These are phyloP conservation scores for Lucifuga dentata DNA, from an alignment of 2,113 vertebrate genomes.

Conservation along the genomic window DNA sequence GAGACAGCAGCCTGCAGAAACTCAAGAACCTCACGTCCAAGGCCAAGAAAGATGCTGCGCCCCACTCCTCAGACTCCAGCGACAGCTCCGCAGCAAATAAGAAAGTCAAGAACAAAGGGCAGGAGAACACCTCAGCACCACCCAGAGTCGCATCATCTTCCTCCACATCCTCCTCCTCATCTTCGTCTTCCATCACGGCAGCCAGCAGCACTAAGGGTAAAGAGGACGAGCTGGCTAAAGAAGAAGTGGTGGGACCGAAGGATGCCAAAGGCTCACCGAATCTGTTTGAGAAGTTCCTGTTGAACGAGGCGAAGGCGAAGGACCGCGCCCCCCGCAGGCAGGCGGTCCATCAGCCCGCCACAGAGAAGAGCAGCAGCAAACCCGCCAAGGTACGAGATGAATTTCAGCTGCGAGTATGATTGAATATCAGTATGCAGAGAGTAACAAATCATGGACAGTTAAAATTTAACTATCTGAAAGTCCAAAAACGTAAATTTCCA, in stretches of 20 bases:
- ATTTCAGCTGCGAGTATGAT: no score
- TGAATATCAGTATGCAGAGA: no score
- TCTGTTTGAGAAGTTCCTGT: constrained; percentile 84
- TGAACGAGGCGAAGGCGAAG: constrained; percentile 83
- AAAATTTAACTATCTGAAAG: no score
- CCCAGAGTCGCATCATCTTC: constrained; percentile 67
- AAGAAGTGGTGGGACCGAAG: constrained; percentile 71
- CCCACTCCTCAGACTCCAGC: constrained; percentile 77
- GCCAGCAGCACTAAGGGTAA: constrained; percentile 53
- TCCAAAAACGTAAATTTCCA: no score
- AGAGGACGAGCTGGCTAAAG: constrained; percentile 75
- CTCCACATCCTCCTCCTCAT: constrained; percentile 65
- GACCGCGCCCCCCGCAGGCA: constrained; percentile 79
- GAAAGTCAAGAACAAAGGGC: constrained; percentile 73
- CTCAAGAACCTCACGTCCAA: constrained; percentile 77
- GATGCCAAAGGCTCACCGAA: constrained; percentile 74
- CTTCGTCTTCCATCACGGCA: constrained; percentile 55
- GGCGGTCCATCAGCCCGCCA: constrained; percentile 40
- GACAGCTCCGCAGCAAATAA: constrained; percentile 77
- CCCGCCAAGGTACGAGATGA: constrained; percentile 77
- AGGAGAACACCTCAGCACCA: constrained; percentile 39
- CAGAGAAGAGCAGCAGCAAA: constrained; percentile 64
- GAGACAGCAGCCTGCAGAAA: constrained; percentile 79
- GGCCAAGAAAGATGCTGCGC: constrained; percentile 81
- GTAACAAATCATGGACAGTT: no score